These are phyloP conservation scores for Muscicapa comitata DNA, from an alignment of 2,797 vertebrate species.

Conservation along the genomic window DNA sequence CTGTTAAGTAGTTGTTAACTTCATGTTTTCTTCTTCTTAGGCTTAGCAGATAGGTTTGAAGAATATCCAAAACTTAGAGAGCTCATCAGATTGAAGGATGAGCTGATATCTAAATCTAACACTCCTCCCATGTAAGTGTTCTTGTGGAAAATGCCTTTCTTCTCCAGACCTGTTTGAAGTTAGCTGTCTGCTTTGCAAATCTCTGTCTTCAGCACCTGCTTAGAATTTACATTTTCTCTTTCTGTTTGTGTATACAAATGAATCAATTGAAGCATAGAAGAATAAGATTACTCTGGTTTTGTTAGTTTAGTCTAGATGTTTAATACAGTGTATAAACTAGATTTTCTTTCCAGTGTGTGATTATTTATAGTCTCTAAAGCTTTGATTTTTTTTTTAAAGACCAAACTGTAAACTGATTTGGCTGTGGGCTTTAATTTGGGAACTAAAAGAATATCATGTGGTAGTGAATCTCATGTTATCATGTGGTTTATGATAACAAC, in stretches of 20 bases:
- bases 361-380: neutral
- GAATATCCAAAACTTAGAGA: constrained; percentile 98
- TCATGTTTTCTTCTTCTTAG: constrained; percentile 72
- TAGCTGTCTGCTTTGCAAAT: constrained; percentile 28
- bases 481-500: neutral
- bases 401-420: neutral
- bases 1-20: constrained; percentile 37
- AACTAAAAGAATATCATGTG: neutral
- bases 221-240: constrained; percentile 6
- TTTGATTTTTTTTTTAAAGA: neutral
- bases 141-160: constrained; percentile 34
- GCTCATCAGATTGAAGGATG: constrained; percentile 95
- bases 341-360: neutral
- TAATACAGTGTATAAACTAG: neutral
- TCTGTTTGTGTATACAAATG: constrained; percentile 4
- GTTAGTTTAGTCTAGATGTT: neutral
- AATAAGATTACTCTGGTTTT: neutral
- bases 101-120: constrained; percentile 92
- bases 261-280: neutral
- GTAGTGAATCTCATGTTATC: neutral
- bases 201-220: neutral
- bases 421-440: neutral
- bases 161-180: constrained; percentile 13
- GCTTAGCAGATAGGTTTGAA: constrained; percentile 96
- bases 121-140: constrained; percentile 93